phyloP scores from a whole-genome alignment of 1,140 invertebrate genomes.

The Dreissena polymorpha region DNA sequence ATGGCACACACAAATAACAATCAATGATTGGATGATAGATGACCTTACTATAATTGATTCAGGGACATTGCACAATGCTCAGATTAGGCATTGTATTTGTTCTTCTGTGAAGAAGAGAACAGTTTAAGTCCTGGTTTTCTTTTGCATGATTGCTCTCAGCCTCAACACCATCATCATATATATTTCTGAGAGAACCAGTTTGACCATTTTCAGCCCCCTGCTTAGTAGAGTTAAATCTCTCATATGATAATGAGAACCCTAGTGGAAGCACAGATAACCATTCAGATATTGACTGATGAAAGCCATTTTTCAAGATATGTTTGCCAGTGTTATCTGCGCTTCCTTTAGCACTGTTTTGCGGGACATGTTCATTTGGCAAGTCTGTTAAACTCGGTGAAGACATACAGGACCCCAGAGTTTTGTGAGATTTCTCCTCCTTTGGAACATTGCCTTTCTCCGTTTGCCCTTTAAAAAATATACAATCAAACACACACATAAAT shows the following conservation, averaged over 20 bases:
- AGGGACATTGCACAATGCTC: slow-evolving; percentile 36
- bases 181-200: slow-evolving; percentile 2
- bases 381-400: slow-evolving; percentile 57
- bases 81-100: slow-evolving; percentile 61
- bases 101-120: slow-evolving; percentile 28
- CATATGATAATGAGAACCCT: slow-evolving; percentile 21
- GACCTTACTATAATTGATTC: neutral
- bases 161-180: neutral
- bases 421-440: neutral
- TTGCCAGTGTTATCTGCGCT: no score
- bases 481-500: neutral
- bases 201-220: slow-evolving; percentile 9
- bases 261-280: slow-evolving; percentile 14
- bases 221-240: slow-evolving; percentile 12
- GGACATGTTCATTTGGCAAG: slow-evolving; percentile 34
- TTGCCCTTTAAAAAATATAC: neutral
- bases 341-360: no score
- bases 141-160: neutral
- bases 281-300: slow-evolving; percentile 4
- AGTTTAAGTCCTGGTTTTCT: neutral
- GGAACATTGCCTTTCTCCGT: neutral
- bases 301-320: neutral
- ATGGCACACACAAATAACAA: no score
- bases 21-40: no score
- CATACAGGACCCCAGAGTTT: slow-evolving; percentile 17